Conservation (phyloP, 2,888 invertebrate species). For the Mycalesis mineus region DNA sequence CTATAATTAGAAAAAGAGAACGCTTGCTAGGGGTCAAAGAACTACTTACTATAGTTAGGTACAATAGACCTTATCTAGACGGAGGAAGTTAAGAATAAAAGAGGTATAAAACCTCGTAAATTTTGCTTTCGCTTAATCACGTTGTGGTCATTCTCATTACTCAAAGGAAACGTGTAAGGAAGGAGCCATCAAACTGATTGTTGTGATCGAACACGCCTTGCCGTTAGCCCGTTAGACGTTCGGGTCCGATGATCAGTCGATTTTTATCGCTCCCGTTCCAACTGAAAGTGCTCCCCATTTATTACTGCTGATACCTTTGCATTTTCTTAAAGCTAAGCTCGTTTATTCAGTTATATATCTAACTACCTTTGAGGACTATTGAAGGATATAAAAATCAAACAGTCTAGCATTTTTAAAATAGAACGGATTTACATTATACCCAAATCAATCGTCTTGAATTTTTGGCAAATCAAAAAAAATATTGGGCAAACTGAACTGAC, state of each 20-base stretch:
- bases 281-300: conserved; percentile 36
- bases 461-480: too few species aligned
- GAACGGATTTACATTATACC: too few species aligned
- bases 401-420: too few species aligned
- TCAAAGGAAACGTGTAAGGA: not conserved
- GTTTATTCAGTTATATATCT: too few species aligned
- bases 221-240: conserved; percentile 38
- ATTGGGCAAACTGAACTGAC: too few species aligned
- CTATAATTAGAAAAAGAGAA: too few species aligned
- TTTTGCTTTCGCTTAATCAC: not conserved
- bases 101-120: not conserved
- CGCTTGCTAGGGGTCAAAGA: too few species aligned
- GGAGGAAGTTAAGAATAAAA: not conserved
- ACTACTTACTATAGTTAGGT: too few species aligned
- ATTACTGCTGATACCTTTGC: conserved; percentile 30
- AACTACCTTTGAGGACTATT: too few species aligned
- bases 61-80: not conserved
- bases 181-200: conserved; percentile 46
- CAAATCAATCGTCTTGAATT: too few species aligned
- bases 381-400: too few species aligned
- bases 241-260: conserved; percentile 45
- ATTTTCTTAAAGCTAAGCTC: conserved; percentile 6
- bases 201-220: conserved; percentile 46
- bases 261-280: conserved; percentile 48
- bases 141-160: not conserved